Evolutionary conservation across 2,888 invertebrate species (phyloP).

Genomic region (Sinelater perroti): DNA sequence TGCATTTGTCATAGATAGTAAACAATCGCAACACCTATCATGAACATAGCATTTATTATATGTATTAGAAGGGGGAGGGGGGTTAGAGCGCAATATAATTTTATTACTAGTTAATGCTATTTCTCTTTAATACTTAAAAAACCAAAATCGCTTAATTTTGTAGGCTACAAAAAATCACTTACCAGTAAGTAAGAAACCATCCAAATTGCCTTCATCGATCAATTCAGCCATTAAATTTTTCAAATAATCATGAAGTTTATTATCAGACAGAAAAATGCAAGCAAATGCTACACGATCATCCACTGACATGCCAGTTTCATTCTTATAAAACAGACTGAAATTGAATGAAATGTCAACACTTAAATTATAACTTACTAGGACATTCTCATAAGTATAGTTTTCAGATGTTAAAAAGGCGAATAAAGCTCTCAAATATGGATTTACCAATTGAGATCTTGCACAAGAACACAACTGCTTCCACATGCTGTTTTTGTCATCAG

Average conservation of each 20-base stretch:
- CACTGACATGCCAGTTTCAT: constrained; percentile 84
- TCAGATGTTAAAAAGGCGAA: constrained; percentile 90
- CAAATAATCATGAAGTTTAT: constrained; percentile 80
- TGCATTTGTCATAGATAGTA: too few species aligned
- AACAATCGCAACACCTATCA: too few species aligned
- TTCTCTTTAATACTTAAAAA: too few species aligned
- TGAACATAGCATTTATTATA: too few species aligned
- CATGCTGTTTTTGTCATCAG: constrained; percentile 81
- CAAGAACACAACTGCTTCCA: constrained; percentile 80
- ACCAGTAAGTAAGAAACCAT: constrained; percentile 87
- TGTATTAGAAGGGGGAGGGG: too few species aligned
- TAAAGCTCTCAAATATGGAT: constrained; percentile 90
- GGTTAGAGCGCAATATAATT: too few species aligned
- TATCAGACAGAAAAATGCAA: constrained; percentile 84
- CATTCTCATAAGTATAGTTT: constrained; percentile 76
- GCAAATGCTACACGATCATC: constrained; percentile 93
- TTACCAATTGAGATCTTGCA: constrained; percentile 80
- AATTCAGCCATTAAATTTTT: constrained; percentile 74
- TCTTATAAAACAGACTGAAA: constrained; percentile 63
- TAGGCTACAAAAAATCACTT: constrained; percentile 5
- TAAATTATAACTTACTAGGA: constrained; percentile 69
- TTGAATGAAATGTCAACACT: too few species aligned
- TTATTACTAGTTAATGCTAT: too few species aligned
- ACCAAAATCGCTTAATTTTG: too few species aligned
- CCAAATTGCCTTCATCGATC: constrained; percentile 79